Percentiles rank a stretch among this genome's conserved stretches.
Conservation (phyloP, 2,797 vertebrate genomes). For the Halcyon chelicuti region DNA sequence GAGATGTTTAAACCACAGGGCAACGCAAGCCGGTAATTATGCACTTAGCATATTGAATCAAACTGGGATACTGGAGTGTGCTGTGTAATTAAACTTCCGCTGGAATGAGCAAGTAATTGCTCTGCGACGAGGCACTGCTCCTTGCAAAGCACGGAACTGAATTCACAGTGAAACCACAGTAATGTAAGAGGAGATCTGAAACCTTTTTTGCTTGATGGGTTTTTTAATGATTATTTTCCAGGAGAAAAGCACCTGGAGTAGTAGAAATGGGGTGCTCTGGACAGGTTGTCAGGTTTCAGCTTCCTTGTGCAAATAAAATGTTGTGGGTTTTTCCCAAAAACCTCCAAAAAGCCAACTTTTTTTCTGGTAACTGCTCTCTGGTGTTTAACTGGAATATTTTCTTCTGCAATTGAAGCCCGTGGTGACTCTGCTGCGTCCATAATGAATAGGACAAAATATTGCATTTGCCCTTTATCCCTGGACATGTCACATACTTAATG, state of each 20-base stretch:
- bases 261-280: not conserved
- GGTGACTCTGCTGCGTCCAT: not conserved
- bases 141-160: not conserved
- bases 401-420: not conserved
- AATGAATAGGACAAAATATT: not conserved
- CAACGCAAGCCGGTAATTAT: slow-evolving; percentile 68
- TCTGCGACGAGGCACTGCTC: not conserved
- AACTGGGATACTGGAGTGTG: not conserved
- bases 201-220: not conserved
- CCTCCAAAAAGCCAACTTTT: not conserved
- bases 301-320: not conserved
- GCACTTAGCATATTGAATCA: slow-evolving; percentile 8
- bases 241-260: not conserved
- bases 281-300: not conserved
- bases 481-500: not conserved
- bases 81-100: slow-evolving; percentile 60
- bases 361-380: not conserved
- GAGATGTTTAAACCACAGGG: slow-evolving; percentile 80
- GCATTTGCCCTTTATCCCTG: not conserved
- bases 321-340: not conserved
- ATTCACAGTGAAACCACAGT: not conserved
- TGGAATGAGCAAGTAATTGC: not conserved
- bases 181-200: not conserved
- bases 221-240: not conserved
- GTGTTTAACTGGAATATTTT: not conserved